Base-by-base conservation (phyloP, 2,113 vertebrate species). In the Helogale parvula region DNA sequence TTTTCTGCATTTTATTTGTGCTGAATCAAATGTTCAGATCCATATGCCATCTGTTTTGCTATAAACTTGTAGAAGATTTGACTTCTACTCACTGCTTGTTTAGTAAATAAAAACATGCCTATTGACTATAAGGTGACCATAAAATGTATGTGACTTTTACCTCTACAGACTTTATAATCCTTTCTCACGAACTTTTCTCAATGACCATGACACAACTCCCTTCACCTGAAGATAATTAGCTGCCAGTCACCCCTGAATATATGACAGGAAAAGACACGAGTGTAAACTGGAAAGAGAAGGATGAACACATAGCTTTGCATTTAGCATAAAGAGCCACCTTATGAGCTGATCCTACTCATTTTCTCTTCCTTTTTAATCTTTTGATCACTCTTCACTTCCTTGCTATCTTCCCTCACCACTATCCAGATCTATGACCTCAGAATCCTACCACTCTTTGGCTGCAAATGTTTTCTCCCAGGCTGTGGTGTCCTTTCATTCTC, bases 351-450 rank as follows among this genome's bases (percentile, higher is more conserved):
- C 15, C 16, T 33, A 7, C 33, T 2, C 17, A 25, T 69, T 63
- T 7, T 0, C 2, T 60, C 45, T 89, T 72, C 68, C 35, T 57
- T 93, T 90, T 69, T 21, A 47, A 27, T 60, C 31, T 31, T 68
- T 72, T 77, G 15, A 71, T 38, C 45, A n/a, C 5, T 57, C 45
- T 63, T 97, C 88, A 52, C 90, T 97, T 93, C 50, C 19, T 66
- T 68, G 72, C 65, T 63, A 14, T 33, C 76, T 17, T 65, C 38
- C 63, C 38, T 86, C 31, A 1, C 93, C 82, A 93, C 88, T 93
- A 84, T 12, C 65, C 23, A 54, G 65, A 87, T 31, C 45, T 19
- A 69, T 94, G 77, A 84, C 45, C 80, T 90, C 63, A 93, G 69
- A 90, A 76, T 92, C 21, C 27, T 95, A 88, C 50, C 17, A 81